Evolutionary conservation across 1,140 invertebrate genomes (phyloP).

Genomic region (Eurosta solidaginis): DNA sequence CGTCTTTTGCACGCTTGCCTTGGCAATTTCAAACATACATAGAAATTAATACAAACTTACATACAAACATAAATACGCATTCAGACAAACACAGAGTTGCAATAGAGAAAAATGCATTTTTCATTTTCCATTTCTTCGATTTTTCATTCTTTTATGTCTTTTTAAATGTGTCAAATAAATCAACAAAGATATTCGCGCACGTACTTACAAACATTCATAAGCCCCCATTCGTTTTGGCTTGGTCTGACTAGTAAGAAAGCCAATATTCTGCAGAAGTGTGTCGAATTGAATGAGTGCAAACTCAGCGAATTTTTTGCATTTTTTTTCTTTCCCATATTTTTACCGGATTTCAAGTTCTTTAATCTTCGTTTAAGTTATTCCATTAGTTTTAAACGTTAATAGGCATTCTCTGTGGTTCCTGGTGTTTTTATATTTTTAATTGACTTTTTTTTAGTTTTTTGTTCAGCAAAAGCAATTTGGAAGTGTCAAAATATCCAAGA

Average conservation of each 20-base stretch:
- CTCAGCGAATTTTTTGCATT: neutral
- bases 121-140: neutral
- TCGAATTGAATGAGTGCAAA: neutral
- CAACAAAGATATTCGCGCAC: neutral
- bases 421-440: neutral
- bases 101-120: neutral
- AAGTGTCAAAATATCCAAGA: no score
- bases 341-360: neutral
- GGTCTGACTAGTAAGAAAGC: no score
- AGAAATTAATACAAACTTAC: neutral
- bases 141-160: neutral
- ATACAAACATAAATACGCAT: neutral
- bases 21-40: neutral
- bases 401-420: no score
- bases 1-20: neutral
- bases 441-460: neutral
- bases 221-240: no score
- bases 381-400: neutral
- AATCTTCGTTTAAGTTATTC: neutral
- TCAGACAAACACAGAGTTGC: neutral
- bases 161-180: slow-evolving; percentile 2
- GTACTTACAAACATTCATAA: neutral
- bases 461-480: no score
- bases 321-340: neutral
- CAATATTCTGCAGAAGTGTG: neutral